These are phyloP conservation scores for Stercorarius parasiticus DNA, from an alignment of 2,113 vertebrate genomes.

Conservation along the genomic window DNA sequence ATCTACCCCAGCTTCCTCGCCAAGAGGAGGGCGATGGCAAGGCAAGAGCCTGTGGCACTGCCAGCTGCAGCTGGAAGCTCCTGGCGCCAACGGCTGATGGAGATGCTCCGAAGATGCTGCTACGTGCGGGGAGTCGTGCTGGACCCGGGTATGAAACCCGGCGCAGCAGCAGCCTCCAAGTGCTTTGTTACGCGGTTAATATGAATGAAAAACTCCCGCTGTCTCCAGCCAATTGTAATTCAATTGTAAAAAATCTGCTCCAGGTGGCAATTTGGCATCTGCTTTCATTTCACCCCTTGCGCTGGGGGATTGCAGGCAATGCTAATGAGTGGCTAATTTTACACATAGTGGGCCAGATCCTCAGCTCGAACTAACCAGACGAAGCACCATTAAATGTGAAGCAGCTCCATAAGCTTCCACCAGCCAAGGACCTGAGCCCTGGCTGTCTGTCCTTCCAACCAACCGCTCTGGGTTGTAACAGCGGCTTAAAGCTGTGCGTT, in stretches of 20 bases:
- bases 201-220: not conserved
- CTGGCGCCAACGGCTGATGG: not conserved
- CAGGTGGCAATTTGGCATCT: slow-evolving; percentile 34
- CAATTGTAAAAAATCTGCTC: slow-evolving; percentile 2
- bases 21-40: not conserved
- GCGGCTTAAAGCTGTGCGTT: not conserved
- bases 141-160: not conserved
- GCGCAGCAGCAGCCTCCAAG: not conserved
- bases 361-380: not conserved
- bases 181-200: not conserved
- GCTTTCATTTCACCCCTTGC: not conserved
- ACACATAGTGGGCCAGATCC: not conserved
- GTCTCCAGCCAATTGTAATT: not conserved
- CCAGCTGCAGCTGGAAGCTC: not conserved
- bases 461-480: rapidly evolving
- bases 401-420: not conserved
- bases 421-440: not conserved
- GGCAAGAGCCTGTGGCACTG: not conserved
- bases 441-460: not conserved
- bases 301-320: not conserved
- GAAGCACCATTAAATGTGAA: not conserved
- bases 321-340: not conserved
- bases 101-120: not conserved
- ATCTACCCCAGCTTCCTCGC: not conserved
- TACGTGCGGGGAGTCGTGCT: rapidly evolving